Evolutionary conservation across 2,797 vertebrate species (phyloP), one percentile per base, ranked within the genome.

Genomic region (Myotis pilosus): DNA sequence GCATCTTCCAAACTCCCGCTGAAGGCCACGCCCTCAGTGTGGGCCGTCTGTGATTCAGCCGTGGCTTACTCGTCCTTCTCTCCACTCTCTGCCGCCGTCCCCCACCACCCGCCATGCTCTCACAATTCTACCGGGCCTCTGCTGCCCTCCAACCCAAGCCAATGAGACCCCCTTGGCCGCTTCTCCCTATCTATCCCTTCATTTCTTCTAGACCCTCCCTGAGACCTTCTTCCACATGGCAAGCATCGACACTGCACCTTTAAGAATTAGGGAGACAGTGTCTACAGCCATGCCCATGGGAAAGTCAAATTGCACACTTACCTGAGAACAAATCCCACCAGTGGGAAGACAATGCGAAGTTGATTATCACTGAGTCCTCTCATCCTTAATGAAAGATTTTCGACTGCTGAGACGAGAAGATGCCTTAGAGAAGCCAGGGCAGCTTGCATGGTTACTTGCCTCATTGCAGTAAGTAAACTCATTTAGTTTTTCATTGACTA

Each of bases 11-110:
- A 38, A n/a, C 62, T 55, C 89, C 64, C n/a, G 33, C 41, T 8
- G 8, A 49, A 62, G 57, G 68, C 89, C 83, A 53, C 1, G 0
- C 19, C 66, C 23, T 84, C 20, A 0, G 36, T 19, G 17, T 1
- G 22, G n/a, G 55, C 74, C 87, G 69, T 30, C 94, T 80, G 90
- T 47, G 89, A 72, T 23, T 76, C 66, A 84, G 86, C 71, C 30
- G 3, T 4, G 7, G 64, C 53, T 92, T 38, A 49, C 75, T 66
- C 68, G 30, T 9, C 49, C n/a, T 47, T 23, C 78, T 57, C 62
- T 57, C 30, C 16, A 8, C 30, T 5, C 57, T 57, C 51, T 33
- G 17, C 51, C 33, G 6, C 36, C 0, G 5, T 6, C 47, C 44
- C 41, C 88, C 44, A 38, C 25, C 20, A 25, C 66, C 38, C 7